phyloP scores from a whole-genome alignment of 2,113 vertebrate genomes.

The Mus spicilegus region DNA sequence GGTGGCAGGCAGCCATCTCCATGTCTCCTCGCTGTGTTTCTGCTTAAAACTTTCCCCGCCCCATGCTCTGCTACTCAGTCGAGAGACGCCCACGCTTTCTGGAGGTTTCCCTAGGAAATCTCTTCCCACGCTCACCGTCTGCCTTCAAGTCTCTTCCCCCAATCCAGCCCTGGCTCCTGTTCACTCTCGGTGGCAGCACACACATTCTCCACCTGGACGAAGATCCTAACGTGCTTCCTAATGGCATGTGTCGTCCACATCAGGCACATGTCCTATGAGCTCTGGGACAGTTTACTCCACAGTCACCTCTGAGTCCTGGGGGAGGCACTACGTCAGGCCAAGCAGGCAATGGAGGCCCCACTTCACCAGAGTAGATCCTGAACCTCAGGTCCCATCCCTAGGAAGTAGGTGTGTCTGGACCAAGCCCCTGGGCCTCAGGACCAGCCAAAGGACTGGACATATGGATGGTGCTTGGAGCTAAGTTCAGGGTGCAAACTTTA shows the following conservation, averaged over 20 bases:
- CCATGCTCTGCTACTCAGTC: not conserved
- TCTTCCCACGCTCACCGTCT: not conserved
- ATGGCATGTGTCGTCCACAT: not conserved
- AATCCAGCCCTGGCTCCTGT: not conserved
- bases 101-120: constrained; percentile 67
- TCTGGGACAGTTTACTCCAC: not conserved
- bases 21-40: not conserved
- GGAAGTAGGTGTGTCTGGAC: not conserved
- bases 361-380: not conserved
- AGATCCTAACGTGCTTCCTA: not conserved
- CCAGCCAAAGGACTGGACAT: not conserved
- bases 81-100: constrained; percentile 22
- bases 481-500: not conserved
- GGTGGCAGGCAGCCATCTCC: too few relatives aligned
- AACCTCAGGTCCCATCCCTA: not conserved
- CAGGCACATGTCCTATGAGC: not conserved
- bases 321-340: not conserved
- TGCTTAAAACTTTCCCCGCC: not conserved
- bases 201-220: rapidly evolving
- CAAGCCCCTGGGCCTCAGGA: not conserved
- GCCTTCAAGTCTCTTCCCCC: not conserved
- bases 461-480: not conserved
- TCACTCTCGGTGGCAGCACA: not conserved
- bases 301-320: not conserved
- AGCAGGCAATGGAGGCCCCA: too few relatives aligned